Percentiles rank a stretch among this genome's conserved stretches.
These are phyloP conservation scores for Peromyscus nudipes DNA, from an alignment of 2,797 vertebrate species.

Conservation along the genomic window DNA sequence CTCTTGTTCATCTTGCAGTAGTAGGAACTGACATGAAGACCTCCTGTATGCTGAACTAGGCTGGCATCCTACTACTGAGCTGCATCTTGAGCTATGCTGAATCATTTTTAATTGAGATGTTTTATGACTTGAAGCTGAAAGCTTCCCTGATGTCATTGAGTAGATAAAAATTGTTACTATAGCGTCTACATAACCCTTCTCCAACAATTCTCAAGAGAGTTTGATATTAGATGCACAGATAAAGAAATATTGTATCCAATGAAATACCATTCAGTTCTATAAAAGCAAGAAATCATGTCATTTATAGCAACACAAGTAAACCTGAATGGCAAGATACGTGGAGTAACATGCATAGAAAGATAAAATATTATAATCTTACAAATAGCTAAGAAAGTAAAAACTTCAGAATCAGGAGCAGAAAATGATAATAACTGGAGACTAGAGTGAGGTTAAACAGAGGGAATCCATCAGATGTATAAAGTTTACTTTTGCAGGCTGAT, in stretches of 20 bases:
- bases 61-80: background rate
- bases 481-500: background rate
- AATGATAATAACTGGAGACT: background rate
- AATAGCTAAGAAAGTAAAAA: background rate
- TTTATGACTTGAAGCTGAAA: background rate
- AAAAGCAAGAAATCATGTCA: background rate
- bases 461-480: background rate
- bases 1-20: background rate
- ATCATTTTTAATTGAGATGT: background rate
- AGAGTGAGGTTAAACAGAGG: fast-evolving
- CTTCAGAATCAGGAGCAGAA: background rate
- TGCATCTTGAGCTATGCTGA: background rate
- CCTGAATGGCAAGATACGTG: background rate
- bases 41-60: background rate
- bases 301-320: background rate
- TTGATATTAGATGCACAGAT: background rate
- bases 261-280: background rate
- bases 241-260: background rate
- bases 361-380: background rate
- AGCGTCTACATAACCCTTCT: background rate
- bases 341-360: background rate
- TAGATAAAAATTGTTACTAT: background rate
- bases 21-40: background rate
- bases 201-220: background rate
- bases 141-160: background rate